Conservation (phyloP, 2,113 vertebrate genomes). For the Macrotis lagotis region DNA sequence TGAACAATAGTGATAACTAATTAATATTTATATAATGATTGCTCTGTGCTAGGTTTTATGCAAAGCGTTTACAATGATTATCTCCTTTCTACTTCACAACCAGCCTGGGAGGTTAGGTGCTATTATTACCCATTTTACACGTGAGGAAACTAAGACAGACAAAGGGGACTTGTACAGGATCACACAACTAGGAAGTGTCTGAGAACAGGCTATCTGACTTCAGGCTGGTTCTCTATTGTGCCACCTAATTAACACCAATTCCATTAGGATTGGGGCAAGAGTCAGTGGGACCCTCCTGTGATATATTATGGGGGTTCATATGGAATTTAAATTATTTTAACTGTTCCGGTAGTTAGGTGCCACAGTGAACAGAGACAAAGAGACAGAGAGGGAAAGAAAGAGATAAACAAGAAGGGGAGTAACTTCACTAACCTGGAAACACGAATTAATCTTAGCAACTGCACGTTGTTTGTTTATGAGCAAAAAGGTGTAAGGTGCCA, state of each 20-base stretch:
- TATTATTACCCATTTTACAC: not conserved
- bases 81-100: not conserved
- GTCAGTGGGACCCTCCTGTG: too few species aligned
- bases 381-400: not conserved
- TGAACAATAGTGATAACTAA: not conserved
- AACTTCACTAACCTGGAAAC: not conserved
- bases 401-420: not conserved
- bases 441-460: not conserved
- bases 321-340: not conserved
- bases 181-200: not conserved
- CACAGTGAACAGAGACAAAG: not conserved
- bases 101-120: not conserved
- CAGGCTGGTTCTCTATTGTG: not conserved
- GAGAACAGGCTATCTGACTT: not conserved
- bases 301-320: not conserved
- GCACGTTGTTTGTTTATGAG: conserved; percentile 50
- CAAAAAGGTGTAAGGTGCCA: not conserved
- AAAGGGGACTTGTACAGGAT: not conserved
- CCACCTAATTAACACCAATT: not conserved
- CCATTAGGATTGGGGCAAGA: not conserved
- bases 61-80: not conserved
- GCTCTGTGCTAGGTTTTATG: too few species aligned
- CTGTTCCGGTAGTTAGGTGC: not conserved
- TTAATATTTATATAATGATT: not conserved
- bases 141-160: not conserved